Evolutionary conservation across 2,113 vertebrate genomes (phyloP), one percentile per base, ranked within the genome.

Genomic region (Atrichornis clamosus): DNA sequence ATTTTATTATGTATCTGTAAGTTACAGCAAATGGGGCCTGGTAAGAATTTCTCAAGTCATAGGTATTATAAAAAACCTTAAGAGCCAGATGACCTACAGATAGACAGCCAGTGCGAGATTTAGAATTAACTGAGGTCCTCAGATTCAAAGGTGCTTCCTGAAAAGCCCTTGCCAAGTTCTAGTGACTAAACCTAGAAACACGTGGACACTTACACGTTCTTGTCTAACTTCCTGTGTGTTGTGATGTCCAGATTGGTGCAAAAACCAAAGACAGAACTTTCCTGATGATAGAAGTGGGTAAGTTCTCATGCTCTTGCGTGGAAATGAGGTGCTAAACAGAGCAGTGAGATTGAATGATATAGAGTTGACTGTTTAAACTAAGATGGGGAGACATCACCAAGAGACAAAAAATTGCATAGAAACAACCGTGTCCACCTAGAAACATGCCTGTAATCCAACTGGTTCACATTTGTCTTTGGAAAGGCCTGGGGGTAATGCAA

Each of bases 221-320:
- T 44, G 11, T 15, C 11, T 18, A 24, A 24, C 3, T 33, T 73
- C 19, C 19, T 32, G 32, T 37, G 32, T 15, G 12, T n/a, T 87
- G 19, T 50, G 35, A 22, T 32, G 7, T 21, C 9, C 33, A n/a
- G 24, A 46, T 1, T 59, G 39, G 7, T n/a, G 28, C 39, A 70
- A 83, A 82, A 82, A 85, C n/a, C 21, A 91, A 52, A 85, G 47
- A 26, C 14, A 35, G 32, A 82, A 59, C 4, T 47, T 75, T 49
- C 14, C 4, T 58, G 14, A 58, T 10, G 13, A 42, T 30, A 21
- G 18, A 69, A 77, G 9, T 26, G 49, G 7, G 30, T 17, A 79
- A 62, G 15, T 27, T 32, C 46, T 55, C 8, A 3, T 70, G 18
- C 12, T 60, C 8, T 70, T 0, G 0, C 3, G 7, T 20, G 37